Base-by-base conservation (phyloP, 2,113 vertebrate genomes). In the Triplophysa siluroides region DNA sequence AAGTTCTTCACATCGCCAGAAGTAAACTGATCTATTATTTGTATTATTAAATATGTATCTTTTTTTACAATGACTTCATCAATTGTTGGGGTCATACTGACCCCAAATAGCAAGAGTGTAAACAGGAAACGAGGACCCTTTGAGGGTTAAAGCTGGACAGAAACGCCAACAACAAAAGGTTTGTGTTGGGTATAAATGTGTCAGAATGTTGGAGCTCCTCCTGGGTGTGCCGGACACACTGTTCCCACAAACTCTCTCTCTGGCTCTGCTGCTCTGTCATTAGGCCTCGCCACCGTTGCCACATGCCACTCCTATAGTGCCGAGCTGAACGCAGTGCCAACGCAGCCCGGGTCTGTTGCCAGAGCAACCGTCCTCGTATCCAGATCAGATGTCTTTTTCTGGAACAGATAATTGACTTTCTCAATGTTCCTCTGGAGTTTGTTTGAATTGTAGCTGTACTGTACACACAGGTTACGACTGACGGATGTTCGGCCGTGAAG, bases 261-360 rank as follows among this genome's bases (percentile, higher is more conserved):
- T 83, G 77, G 81, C 77, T 38, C 69, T 7, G 6, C 13, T 79
- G 54, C 77, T 62, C 81, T 83, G 71, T 83, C 77, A 83, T 83
- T 83, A 83, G 41, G 62, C 16, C 64, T 74, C n/a, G 69, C 77
- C 77, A 69, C 77, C 78, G 77, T 62, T 78, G 81, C 81, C 81
- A 72, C 67, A 54, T 23, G 50, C 41, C 70, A 65, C 69, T 68
- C 70, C 81, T 67, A 38, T 38, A 60, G 79, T 60, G 63, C 70
- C 45, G 69, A 47, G 38, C 33, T 8, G 78, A 79, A 56, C 18
- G 23, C 11, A 19, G 67, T 50, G 52, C 71, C 63, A 76, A 64
- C 61, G 65, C 60, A 11, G 61, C 60, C 60, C 61, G 43, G 8
- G 18, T 65, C 47, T n/a, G 56, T 29, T 24, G 70, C 69, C 78